Base-by-base conservation (phyloP, 2,113 vertebrate genomes). In the Phalacrocorax pelagicus region DNA sequence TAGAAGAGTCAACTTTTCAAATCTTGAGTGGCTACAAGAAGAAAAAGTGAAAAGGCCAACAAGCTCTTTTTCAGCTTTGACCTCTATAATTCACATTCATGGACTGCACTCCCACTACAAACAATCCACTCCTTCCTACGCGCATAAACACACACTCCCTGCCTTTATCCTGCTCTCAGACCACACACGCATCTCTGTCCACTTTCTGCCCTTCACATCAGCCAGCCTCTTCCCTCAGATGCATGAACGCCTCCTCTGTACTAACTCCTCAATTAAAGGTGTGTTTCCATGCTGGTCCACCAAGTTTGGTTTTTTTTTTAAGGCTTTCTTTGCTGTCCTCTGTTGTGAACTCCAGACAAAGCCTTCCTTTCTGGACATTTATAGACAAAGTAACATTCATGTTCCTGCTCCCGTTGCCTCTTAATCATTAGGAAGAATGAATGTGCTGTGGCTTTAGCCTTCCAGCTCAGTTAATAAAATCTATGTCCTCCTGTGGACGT, bases 101-200 rank as follows among this genome's bases (percentile, higher is more conserved):
- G 67, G 61, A 61, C 73, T 94, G 42, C 81, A 90, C 91, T 96
- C 87, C 94, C 81, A 90, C 91, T 87, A 27, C 91, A 74, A 85
- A 23, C 79, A 65, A 9, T n/a, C 36, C 5, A 1, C 89, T 94
- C 86, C 89, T 87, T 92, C 91, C 94, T 75, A 85, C 88, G 15
- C 44, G 12, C n/a, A 21, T 11, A 74, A 86, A 81, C 88, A 70
- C 66, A 49, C n/a, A 58, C 81, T 90, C 46, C 62, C 74, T 66
- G 92, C 54, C 79, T 83, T 80, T 72, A 15, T 92, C 38, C 81
- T 72, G 74, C 81, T 36, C 63, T 86, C 1, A 1, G 94, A 92
- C 92, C 91, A 92, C 91, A 88, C 92, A 85, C 16, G 0, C 46
- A 54, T 72, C 70, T 67, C 84, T 94, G 55, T 59, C 87, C 61